Base-by-base conservation (phyloP, 2,888 invertebrate genomes). In the Perdita meconis region DNA sequence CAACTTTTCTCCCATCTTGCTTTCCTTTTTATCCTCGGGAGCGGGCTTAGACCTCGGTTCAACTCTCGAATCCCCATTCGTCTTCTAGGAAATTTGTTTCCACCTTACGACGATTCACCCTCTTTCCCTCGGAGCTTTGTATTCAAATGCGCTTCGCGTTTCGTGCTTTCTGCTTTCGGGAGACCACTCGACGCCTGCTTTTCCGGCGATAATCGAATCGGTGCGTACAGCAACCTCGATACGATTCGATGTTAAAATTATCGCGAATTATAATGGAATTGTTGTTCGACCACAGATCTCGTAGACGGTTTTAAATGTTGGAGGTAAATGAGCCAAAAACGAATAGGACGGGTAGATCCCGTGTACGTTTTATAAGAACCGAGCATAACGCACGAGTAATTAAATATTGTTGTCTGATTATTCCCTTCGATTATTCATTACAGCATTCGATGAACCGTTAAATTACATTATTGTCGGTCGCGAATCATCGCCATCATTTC, bases 331-430 rank as follows among this genome's bases (percentile, higher is more conserved):
- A 3, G 30, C 34, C 40, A 55, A 59, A 71, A 64, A 26, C 24
- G 24, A 12, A 8, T 6, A 13, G 34, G 13, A 2, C n/a, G 26
- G 1, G 4, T 42, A 3, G n/a, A 24, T 38, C 12, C 16, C 16
- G 44, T n/a, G 47, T n/a, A 22, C 19, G 24, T 38, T 70, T 51
- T 59, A 66, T 66, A 66, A 72, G 38, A 36, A 36, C 19, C 13
- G 2, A 24, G 38, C 6, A 19, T 68, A 66, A 72, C 34, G 56
- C 51, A 56, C 60, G 8, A 44, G 26, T 77, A 80, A 80, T 80
- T 73, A 77, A 80, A 77, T 72, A 73, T 63, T 55, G 64, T 66
- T 68, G 61, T 36, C 16, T 40, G 74, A 80, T 76, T 68, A 79
- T 76, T 42, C 51, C 47, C 64, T 42, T 60, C 64, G 34, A 76